A percentile compares a stretch with the other conserved stretches of the same genome.
phyloP scores from a whole-genome alignment of 2,888 invertebrate genomes.

The Augochlorella aurata region DNA sequence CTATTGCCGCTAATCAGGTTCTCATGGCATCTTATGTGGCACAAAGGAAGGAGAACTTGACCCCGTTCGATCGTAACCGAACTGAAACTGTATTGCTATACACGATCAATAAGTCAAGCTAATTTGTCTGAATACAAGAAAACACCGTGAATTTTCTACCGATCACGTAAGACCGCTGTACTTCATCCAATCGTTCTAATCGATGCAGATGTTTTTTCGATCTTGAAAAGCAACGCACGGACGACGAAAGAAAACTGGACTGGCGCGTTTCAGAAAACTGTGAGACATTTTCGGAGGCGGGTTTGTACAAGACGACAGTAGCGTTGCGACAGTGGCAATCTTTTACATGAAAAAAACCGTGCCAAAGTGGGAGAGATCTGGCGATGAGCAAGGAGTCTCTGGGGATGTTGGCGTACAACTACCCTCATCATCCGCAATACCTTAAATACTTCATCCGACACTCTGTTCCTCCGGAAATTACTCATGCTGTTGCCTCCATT shows the following conservation, averaged over 20 bases:
- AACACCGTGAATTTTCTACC: constrained; percentile 1
- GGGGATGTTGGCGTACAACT: constrained; percentile 51
- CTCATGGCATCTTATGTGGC: constrained; percentile 48
- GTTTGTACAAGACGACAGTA: constrained; percentile 21
- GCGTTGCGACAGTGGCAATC: constrained; percentile 12
- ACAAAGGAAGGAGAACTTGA: constrained; percentile 60
- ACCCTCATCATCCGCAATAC: constrained; percentile 33
- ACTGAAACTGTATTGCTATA: constrained; percentile 49
- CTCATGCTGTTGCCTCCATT: constrained; percentile 16
- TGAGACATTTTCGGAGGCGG: constrained; percentile 1
- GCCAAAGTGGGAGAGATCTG: constrained; percentile 32
- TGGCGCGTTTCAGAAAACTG: background rate
- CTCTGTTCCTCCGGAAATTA: constrained; percentile 40
- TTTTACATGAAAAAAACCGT: constrained; percentile 22
- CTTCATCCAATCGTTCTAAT: constrained; percentile 6
- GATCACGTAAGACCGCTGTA: background rate
- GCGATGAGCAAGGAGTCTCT: constrained; percentile 51
- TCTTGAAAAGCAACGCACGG: background rate
- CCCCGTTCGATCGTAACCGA: constrained; percentile 53
- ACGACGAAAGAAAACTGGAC: background rate
- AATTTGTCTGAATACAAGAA: constrained; percentile 47
- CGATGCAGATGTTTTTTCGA: background rate
- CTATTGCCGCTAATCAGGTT: constrained; percentile 47
- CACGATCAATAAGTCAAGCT: constrained; percentile 52
- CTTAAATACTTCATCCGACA: constrained; percentile 38